phyloP scores from a whole-genome alignment of 1,140 invertebrate species.

The Drosophila paulistorum region DNA sequence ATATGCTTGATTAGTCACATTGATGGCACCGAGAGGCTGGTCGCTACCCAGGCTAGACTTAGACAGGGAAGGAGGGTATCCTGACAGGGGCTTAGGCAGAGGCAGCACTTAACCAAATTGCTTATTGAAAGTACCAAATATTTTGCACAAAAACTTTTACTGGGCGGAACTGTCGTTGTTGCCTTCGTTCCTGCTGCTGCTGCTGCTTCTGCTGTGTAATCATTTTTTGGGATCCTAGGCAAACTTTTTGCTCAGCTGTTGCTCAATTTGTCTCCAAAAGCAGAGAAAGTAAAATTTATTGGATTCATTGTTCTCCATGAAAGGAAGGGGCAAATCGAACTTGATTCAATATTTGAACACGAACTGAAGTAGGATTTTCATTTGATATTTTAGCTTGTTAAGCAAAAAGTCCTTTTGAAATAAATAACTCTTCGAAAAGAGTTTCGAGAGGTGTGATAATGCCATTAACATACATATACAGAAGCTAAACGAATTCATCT shows the following conservation, averaged over 20 bases:
- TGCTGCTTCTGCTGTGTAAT: conserved; percentile 43
- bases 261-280: conserved; percentile 11
- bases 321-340: conserved; percentile 9
- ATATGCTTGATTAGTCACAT: conserved; percentile 80
- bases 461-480: neutral
- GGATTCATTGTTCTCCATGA: conserved; percentile 52
- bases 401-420: neutral
- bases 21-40: conserved; percentile 55
- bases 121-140: conserved; percentile 70
- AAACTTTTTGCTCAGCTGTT: conserved; percentile 35
- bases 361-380: conserved; percentile 5
- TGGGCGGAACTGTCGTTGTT: conserved; percentile 4
- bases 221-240: conserved; percentile 50
- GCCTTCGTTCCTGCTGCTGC: neutral
- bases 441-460: neutral
- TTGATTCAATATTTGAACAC: conserved; percentile 40
- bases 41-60: neutral
- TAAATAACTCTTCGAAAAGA: neutral
- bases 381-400: conserved; percentile 9
- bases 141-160: conserved; percentile 47
- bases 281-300: conserved; percentile 52
- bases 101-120: conserved; percentile 76
- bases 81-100: conserved; percentile 1
- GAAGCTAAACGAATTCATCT: neutral
- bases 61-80: neutral